Percentiles rank a stretch among this genome's conserved stretches.
These are phyloP conservation scores for Caranx melampygus DNA, from an alignment of 2,113 vertebrate genomes.

Conservation along the genomic window DNA sequence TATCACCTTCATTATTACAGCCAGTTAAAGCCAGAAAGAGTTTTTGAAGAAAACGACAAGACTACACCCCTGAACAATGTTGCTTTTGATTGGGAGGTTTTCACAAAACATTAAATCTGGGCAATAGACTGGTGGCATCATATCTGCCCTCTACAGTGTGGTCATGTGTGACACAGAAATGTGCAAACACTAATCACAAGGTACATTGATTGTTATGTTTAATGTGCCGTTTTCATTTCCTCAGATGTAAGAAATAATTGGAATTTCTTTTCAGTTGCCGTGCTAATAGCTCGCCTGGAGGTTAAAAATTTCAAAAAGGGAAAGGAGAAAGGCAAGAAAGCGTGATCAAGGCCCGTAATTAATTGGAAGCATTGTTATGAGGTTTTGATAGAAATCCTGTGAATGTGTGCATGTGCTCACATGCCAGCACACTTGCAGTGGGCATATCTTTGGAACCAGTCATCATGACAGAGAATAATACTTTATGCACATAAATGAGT, in stretches of 20 bases:
- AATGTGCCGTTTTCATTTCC: constrained; percentile 70
- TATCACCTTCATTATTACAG: constrained; percentile 50
- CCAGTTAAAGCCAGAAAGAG: constrained; percentile 34
- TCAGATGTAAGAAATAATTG: constrained; percentile 69
- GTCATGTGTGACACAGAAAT: constrained; percentile 40
- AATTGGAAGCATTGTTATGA: constrained; percentile 54
- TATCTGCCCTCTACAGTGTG: constrained; percentile 15
- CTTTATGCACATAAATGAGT: not conserved
- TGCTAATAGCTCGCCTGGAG: constrained; percentile 69
- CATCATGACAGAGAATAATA: not conserved
- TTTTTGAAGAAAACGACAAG: constrained; percentile 8
- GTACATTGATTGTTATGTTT: constrained; percentile 63
- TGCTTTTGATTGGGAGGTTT: constrained; percentile 23
- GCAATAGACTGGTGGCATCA: constrained; percentile 21
- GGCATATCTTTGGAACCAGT: not conserved
- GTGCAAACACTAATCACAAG: constrained; percentile 65
- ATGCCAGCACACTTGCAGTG: not conserved
- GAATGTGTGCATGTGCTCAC: constrained; percentile 15
- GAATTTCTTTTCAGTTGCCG: constrained; percentile 57
- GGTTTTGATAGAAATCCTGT: constrained; percentile 38
- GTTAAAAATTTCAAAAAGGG: constrained; percentile 62
- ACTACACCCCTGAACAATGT: constrained; percentile 8
- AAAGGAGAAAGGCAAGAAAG: constrained; percentile 43
- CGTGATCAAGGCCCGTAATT: constrained; percentile 61
- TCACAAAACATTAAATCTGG: constrained; percentile 41